Base-by-base conservation (phyloP, 2,797 vertebrate genomes). In the Picus viridis region DNA sequence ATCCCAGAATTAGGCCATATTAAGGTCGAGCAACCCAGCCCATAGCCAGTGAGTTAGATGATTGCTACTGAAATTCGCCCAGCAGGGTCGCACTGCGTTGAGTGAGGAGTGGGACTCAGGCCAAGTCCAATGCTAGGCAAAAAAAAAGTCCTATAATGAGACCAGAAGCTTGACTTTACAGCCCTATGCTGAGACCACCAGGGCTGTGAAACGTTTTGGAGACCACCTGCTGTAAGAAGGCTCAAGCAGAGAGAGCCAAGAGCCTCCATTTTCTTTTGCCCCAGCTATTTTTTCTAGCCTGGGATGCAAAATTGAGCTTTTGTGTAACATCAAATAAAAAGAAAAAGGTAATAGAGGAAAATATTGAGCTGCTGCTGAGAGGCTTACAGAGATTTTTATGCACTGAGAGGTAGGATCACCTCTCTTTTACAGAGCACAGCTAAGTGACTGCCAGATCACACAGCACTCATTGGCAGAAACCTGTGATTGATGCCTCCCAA, bases 41-140 rank as follows among this genome's bases (percentile, higher is more conserved):
- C 26, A 3, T 61, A 73, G 71, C 73, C 88, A 64, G 86, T 89
- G 89, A 83, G 92, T 73, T 54, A 84, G 79, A 39, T 89, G 84
- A 89, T 87, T 90, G 70, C 93, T 96, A 75, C 93, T 92, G 92
- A 95, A 95, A 83, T 81, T 86, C 19, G 24, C 92, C 84, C 90
- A 86, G 88, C 1, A 0, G 82, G 76, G 76, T 95, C 82, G 83
- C 70, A 4, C 73, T 76, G 57, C 4, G 3, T 88, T 81, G 76
- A 83, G 84, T 39, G 73, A 86, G 88, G 32, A 5, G 43, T 79
- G 45, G 86, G 89, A 90, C 82, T 78, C 49, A 79, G 85, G 83
- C 93, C 92, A 95, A 95, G 62, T 61, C 72, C 86, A 77, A 20
- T 2, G 7, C 56, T 85, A 85, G 54, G 58, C 77, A 90, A 82